A percentile compares a stretch with the other conserved stretches of the same genome.
Evolutionary conservation across 2,888 invertebrate genomes (phyloP).

Genomic region (Hyalella azteca): DNA sequence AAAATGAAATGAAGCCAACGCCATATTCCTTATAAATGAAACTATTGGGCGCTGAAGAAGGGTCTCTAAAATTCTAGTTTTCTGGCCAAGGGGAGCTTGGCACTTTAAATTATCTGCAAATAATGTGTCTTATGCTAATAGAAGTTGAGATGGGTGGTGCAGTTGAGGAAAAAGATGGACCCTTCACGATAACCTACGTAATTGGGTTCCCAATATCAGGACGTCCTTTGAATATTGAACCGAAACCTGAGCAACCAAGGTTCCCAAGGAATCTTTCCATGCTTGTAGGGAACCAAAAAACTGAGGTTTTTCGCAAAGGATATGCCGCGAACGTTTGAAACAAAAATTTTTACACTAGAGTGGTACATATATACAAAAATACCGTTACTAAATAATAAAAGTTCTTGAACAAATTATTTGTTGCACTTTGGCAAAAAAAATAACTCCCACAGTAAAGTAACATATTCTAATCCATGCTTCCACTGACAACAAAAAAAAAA

Average conservation of each 20-base stretch:
- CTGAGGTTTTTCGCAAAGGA: too few relatives aligned
- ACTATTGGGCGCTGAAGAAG: constrained; percentile 14
- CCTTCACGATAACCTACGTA: constrained; percentile 33
- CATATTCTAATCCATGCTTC: too few relatives aligned
- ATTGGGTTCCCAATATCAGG: constrained; percentile 28
- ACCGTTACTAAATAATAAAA: too few relatives aligned
- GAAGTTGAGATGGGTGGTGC: constrained; percentile 39
- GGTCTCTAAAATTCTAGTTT: constrained; percentile 23
- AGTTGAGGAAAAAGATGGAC: constrained; percentile 20
- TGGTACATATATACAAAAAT: too few relatives aligned
- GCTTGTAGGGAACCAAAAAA: too few relatives aligned
- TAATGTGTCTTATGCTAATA: constrained; percentile 40
- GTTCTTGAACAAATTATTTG: too few relatives aligned
- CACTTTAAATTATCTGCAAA: constrained; percentile 37
- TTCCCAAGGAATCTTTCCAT: too few relatives aligned
- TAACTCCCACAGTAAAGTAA: too few relatives aligned
- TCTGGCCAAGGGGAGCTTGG: constrained; percentile 9
- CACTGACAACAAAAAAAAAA: not conserved
- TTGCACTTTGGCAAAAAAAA: too few relatives aligned
- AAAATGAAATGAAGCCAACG: constrained; percentile 10
- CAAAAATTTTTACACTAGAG: too few relatives aligned
- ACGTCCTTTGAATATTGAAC: constrained; percentile 27
- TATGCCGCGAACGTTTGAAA: too few relatives aligned
- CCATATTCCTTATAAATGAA: constrained; percentile 35
- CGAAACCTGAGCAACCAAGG: not conserved